These are phyloP conservation scores for Tachystola acroxantha DNA, from an alignment of 2,888 invertebrate species.

Conservation along the genomic window DNA sequence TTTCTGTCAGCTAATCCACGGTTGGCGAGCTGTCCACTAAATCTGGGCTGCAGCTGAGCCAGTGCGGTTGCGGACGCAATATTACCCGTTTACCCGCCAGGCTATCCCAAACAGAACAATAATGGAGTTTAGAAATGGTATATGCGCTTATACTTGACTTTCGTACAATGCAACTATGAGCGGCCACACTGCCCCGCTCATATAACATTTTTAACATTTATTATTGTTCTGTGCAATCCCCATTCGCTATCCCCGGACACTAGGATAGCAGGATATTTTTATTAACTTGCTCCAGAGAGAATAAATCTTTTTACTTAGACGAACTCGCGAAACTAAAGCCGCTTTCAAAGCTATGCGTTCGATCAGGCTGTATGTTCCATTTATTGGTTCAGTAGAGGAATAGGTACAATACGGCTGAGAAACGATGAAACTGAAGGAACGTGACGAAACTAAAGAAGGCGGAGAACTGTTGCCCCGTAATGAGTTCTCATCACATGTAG, in stretches of 20 bases:
- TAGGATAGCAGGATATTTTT: neutral
- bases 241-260: neutral
- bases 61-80: neutral
- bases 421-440: too few species aligned
- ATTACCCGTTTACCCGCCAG: constrained; percentile 1
- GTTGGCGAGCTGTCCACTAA: constrained; percentile 7
- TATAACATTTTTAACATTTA: too few species aligned
- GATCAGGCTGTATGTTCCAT: too few species aligned
- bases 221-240: too few species aligned
- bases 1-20: constrained; percentile 7
- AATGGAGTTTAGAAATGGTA: too few species aligned
- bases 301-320: neutral
- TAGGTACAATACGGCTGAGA: neutral
- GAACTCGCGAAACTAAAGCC: neutral
- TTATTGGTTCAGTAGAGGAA: neutral
- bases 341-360: too few species aligned
- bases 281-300: neutral
- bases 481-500: too few species aligned
- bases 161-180: too few species aligned
- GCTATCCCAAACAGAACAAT: neutral
- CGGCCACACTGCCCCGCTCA: too few species aligned
- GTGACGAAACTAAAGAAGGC: too few species aligned
- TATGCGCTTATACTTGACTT: too few species aligned
- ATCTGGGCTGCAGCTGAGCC: constrained; percentile 2
- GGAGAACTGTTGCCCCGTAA: too few species aligned